Base-by-base conservation (phyloP, 2,113 vertebrate species). In the Bos javanicus region DNA sequence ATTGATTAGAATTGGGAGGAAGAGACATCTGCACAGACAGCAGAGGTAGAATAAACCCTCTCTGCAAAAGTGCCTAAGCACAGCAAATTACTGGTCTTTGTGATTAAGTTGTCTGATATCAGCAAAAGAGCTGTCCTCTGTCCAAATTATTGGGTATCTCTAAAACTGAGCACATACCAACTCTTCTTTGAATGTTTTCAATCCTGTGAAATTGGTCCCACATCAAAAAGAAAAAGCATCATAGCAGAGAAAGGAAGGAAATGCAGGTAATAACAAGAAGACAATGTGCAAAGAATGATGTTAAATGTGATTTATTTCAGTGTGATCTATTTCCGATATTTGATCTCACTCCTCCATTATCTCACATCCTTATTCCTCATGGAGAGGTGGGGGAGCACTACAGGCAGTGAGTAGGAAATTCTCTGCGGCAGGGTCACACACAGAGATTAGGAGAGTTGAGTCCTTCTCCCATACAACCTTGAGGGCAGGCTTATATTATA, bases 1-100 rank as follows among this genome's bases (percentile, higher is more conserved):
- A 99, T 99, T 98, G 99, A 99, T 99, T 99, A 87, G 98, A 91
- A 94, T 97, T 67, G 95, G 95, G 98, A 60, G 97, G 97, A 94
- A 96, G 98, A 97, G 98, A 95, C 97, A 97, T 98, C 97, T 90
- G 97, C 86, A 92, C 10, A 93, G 94, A 95, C 94, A 97, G 98
- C 98, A 95, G 94, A 95, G 85, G 87, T 91, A 76, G 97, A 94
- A 93, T 94, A 92, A 93, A 94, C 9, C 6, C 28, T 90, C 98
- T 96, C 95, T 86, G 91, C 87, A 59, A 43, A 98, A 96, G 97
- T 48, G 91, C 97, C 91, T 59, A 8, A 93, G 94, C 88, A 86
- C 97, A 93, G 97, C 97, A 15, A 85, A 78, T 97, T 95, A 2
- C 60, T 97, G 94, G 74, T 21, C 48, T 95, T 71, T 26, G 62